phyloP scores from a whole-genome alignment of 2,113 vertebrate species.

The Bucco capensis region DNA sequence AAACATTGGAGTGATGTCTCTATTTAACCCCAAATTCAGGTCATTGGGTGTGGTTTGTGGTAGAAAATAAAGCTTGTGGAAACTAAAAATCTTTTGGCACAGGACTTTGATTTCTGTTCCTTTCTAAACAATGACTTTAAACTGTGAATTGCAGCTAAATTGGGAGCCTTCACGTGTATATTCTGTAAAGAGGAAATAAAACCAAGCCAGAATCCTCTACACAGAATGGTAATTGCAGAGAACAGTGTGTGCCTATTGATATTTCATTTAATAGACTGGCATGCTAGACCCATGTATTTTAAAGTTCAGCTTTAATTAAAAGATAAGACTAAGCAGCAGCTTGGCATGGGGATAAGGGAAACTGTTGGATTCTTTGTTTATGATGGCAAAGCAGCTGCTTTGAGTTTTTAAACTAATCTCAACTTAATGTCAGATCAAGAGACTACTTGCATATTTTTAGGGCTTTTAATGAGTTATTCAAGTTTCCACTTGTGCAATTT shows the following conservation, averaged over 20 bases:
- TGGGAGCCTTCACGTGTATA: neutral
- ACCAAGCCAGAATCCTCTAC: neutral
- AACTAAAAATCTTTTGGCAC: neutral
- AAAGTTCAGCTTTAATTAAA: conserved; percentile 78
- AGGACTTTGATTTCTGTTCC: neutral
- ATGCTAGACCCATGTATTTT: conserved; percentile 58
- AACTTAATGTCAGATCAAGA: conserved; percentile 61
- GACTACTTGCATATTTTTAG: conserved; percentile 1
- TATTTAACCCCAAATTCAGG: neutral
- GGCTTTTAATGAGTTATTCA: conserved; percentile 26
- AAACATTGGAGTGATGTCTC: neutral
- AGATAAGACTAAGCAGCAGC: conserved; percentile 68
- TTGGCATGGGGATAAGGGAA: conserved; percentile 37
- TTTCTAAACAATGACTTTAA: conserved; percentile 14
- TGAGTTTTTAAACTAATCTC: conserved; percentile 61
- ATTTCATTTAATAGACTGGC: conserved; percentile 65
- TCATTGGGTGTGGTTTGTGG: neutral
- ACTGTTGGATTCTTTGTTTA: conserved; percentile 47
- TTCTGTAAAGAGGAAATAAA: neutral
- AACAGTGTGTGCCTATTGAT: conserved; percentile 16
- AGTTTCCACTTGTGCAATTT: conserved; percentile 7
- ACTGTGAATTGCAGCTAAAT: conserved; percentile 1
- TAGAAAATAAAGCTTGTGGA: neutral
- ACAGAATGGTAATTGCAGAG: conserved; percentile 31
- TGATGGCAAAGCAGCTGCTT: conserved; percentile 43